phyloP scores from a whole-genome alignment of 2,888 invertebrate species.

The Dryobota labecula region DNA sequence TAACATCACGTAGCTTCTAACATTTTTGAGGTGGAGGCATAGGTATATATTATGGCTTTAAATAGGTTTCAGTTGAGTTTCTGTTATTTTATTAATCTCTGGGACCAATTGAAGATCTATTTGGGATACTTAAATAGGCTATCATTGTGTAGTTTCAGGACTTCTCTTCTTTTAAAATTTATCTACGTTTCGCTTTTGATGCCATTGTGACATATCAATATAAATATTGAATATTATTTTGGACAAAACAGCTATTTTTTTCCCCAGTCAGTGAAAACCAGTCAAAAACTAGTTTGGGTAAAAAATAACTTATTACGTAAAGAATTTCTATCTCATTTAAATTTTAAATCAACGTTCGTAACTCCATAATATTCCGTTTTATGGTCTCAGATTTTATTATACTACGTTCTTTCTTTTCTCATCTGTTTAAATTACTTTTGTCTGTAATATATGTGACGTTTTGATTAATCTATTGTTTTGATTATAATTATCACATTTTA shows the following conservation, averaged over 20 bases:
- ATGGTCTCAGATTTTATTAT: conserved; percentile 15
- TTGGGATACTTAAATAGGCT: too few species aligned
- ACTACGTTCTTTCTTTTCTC: conserved; percentile 23
- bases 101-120: too few species aligned
- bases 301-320: conserved; percentile 59
- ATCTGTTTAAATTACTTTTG: not conserved
- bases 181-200: too few species aligned
- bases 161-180: too few species aligned
- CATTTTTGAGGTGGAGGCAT: not conserved
- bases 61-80: not conserved
- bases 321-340: conserved; percentile 59
- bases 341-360: conserved; percentile 40
- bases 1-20: not conserved
- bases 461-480: not conserved
- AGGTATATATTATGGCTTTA: not conserved
- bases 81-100: too few species aligned
- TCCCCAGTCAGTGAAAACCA: conserved; percentile 36
- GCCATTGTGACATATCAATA: too few species aligned
- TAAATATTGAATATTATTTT: conserved; percentile 1
- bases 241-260: not conserved
- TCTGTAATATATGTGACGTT: not conserved
- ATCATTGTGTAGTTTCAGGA: too few species aligned
- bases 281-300: conserved; percentile 52
- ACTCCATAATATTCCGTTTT: conserved; percentile 26
- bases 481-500: not conserved